A percentile compares a stretch with the other conserved stretches of the same genome.
Evolutionary conservation across 2,797 vertebrate species (phyloP).

Genomic region (Silurus aristotelis): DNA sequence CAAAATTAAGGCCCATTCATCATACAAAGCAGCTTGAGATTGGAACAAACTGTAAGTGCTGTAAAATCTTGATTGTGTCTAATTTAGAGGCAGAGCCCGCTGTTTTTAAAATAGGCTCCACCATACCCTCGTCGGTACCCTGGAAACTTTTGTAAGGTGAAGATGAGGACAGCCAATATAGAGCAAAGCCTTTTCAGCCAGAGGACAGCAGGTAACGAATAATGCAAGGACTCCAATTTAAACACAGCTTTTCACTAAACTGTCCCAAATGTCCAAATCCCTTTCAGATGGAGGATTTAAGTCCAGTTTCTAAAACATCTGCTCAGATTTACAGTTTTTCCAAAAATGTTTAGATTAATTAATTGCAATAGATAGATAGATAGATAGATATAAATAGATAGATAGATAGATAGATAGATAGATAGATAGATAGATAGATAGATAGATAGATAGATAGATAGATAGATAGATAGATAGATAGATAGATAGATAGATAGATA

Average conservation of each 20-base stretch:
- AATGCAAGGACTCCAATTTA: constrained; percentile 62
- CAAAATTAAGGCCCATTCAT: constrained; percentile 70
- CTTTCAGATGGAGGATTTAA: constrained; percentile 33
- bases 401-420: neutral
- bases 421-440: neutral
- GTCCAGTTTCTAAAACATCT: constrained; percentile 46
- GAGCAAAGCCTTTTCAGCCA: constrained; percentile 68
- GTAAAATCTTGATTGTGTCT: constrained; percentile 66
- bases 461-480: neutral
- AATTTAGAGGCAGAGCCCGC: constrained; percentile 60
- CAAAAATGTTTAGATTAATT: constrained; percentile 9
- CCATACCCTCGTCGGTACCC: constrained; percentile 67
- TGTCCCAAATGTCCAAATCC: constrained; percentile 46
- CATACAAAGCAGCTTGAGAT: constrained; percentile 66
- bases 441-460: neutral
- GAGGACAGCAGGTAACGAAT: constrained; percentile 71
- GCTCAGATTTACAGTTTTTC: constrained; percentile 36
- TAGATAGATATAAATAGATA: neutral
- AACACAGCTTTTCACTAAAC: constrained; percentile 61
- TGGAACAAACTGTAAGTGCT: constrained; percentile 66
- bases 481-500: neutral
- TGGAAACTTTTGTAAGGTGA: constrained; percentile 75
- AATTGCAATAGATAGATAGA: neutral
- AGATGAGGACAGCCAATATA: constrained; percentile 74
- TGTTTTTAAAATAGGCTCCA: constrained; percentile 51